Conservation (phyloP, 2,113 vertebrate species). For the Ondatra zibethicus region DNA sequence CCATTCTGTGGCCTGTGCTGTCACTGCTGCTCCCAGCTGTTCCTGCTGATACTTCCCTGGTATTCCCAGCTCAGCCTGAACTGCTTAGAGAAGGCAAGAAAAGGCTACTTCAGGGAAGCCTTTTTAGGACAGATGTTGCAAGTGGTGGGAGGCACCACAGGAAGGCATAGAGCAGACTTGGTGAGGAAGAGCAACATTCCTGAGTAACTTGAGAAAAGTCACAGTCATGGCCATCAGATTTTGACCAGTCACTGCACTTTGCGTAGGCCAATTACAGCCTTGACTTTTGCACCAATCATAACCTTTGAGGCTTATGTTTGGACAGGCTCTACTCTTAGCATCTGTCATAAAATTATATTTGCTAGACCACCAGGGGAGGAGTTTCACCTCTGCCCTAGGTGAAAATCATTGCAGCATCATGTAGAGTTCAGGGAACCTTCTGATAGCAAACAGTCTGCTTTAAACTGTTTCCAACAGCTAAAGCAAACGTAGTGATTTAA, state of each 20-base stretch:
- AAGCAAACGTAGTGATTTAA: not conserved
- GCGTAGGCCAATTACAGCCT: not conserved
- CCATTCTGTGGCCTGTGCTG: not conserved
- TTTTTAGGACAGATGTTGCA: not conserved
- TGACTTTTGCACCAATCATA: not conserved
- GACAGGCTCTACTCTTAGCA: not conserved
- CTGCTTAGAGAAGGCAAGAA: not conserved
- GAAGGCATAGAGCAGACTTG: not conserved
- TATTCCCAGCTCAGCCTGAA: not conserved
- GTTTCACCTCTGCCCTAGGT: not conserved
- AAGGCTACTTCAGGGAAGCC: not conserved
- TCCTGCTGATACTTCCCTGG: not conserved
- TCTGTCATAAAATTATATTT: not conserved
- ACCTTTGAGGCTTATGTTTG: not conserved
- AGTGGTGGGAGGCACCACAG: not conserved
- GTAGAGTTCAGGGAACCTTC: not conserved
- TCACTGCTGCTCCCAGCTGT: not conserved
- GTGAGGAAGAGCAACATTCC: not conserved
- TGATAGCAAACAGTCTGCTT: not conserved
- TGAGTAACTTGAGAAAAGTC: not conserved
- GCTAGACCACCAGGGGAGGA: not conserved
- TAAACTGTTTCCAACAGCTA: not conserved
- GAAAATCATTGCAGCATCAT: not conserved
- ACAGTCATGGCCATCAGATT: too few species aligned
- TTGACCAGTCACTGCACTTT: not conserved